Conservation (phyloP, 2,113 vertebrate species). For the Poecilia latipinna region DNA sequence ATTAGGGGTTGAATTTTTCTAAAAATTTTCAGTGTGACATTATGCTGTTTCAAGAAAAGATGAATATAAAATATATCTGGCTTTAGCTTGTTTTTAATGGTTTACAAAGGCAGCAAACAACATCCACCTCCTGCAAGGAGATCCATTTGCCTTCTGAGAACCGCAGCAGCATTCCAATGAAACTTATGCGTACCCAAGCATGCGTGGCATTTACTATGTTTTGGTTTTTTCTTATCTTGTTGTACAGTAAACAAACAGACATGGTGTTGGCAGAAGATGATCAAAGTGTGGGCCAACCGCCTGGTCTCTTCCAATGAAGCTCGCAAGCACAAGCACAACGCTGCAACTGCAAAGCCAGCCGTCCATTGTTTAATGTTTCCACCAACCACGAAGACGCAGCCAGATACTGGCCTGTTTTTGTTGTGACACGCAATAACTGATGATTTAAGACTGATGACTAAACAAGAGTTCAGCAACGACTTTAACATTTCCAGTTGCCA, state of each 20-base stretch:
- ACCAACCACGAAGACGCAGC: slow-evolving; percentile 43
- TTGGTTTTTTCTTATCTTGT: slow-evolving; percentile 62
- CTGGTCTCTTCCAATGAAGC: slow-evolving; percentile 22
- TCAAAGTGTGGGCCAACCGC: slow-evolving; percentile 54
- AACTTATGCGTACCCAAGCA: slow-evolving; percentile 22
- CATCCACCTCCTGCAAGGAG: too few species aligned
- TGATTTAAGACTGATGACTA: slow-evolving; percentile 28
- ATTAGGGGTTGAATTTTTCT: too few species aligned
- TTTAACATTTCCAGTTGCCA: slow-evolving; percentile 20
- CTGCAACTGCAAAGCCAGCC: slow-evolving; percentile 10
- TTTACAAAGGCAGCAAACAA: neutral
- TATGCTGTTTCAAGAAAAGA: too few species aligned
- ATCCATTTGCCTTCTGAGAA: slow-evolving; percentile 5
- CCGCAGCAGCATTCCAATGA: slow-evolving; percentile 28
- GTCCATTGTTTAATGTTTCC: slow-evolving; percentile 57
- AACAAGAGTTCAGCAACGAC: slow-evolving; percentile 33
- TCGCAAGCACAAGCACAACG: slow-evolving; percentile 14
- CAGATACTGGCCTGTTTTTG: slow-evolving; percentile 34
- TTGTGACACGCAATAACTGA: slow-evolving; percentile 28
- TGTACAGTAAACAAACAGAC: slow-evolving; percentile 62
- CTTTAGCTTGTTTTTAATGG: neutral
- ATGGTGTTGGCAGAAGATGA: slow-evolving; percentile 51
- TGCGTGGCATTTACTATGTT: slow-evolving; percentile 44
- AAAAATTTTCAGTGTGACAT: too few species aligned
- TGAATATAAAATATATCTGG: neutral